phyloP scores from a whole-genome alignment of 2,888 invertebrate species.

The Teinopalpus imperialis region DNA sequence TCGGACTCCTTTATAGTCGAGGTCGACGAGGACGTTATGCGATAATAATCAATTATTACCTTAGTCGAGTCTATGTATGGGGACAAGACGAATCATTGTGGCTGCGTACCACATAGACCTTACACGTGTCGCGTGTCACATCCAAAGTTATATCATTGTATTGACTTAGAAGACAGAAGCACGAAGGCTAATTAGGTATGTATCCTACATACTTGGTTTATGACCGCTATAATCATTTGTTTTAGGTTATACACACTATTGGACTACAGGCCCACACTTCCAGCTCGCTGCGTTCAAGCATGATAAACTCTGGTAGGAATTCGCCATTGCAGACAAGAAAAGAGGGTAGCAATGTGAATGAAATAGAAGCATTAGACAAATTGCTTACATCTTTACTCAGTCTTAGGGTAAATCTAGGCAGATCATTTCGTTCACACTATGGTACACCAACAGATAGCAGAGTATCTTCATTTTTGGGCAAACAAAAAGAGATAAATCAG shows the following conservation, averaged over 20 bases:
- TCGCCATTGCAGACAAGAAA: slow-evolving; percentile 44
- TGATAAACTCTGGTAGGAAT: slow-evolving; percentile 50
- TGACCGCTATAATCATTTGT: no score
- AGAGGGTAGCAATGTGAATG: slow-evolving; percentile 70
- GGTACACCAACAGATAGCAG: slow-evolving; percentile 62
- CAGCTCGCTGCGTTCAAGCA: slow-evolving; percentile 53
- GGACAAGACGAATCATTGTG: no score
- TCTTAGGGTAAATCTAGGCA: slow-evolving; percentile 55
- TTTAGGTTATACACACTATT: slow-evolving; percentile 60
- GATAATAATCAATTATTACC: no score
- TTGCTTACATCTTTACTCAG: slow-evolving; percentile 83
- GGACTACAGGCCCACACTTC: slow-evolving; percentile 58
- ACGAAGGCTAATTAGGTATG: no score
- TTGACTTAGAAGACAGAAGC: no score
- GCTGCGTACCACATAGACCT: no score
- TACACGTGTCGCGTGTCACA: no score
- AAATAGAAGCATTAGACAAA: slow-evolving; percentile 84
- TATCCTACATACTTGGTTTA: no score
- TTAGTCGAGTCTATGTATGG: no score
- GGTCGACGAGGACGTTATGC: no score
- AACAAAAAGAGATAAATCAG: slow-evolving; percentile 45
- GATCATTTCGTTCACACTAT: slow-evolving; percentile 59
- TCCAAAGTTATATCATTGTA: no score
- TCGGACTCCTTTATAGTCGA: no score
- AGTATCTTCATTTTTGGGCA: slow-evolving; percentile 50